Evolutionary conservation across 2,888 invertebrate genomes (phyloP), one percentile per base, ranked within the genome.

Genomic region (Odontocolon sp.): DNA sequence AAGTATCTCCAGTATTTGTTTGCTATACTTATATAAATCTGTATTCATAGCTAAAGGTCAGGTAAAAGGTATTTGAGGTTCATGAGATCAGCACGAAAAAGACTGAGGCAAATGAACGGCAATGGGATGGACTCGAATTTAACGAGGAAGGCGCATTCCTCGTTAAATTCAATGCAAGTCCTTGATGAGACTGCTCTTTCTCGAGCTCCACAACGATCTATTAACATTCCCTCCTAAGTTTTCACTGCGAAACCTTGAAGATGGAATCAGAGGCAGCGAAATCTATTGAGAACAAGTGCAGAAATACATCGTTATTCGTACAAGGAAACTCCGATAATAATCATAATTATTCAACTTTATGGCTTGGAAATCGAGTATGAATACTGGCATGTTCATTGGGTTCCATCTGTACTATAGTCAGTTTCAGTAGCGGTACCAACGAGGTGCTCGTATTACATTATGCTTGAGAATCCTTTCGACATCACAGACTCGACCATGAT

Each of bases 41-140:
- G 2, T 33, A 54, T 54, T 33, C 33, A 16, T 54, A 33, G 54
- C 18, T 54, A 33, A n/a, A n/a, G n/a, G n/a, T 18, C 54, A 16
- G 52, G 18, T 3, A 14, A 8, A 28, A 54, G 54, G 16, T 33
- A 33, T 26, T 36, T 50, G 26, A 38, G 36, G 50, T 16, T n/a
- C n/a, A 50, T 23, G 14, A 21, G 50, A 50, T 50, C 36, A 9
- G 26, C 26, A 26, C 36, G 16, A 50, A 38, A 50, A 50, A 36
- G 64, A 50, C 33, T 50, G 50, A 26, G 26, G 38, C 64, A 16
- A 50, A 26, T 64, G 64, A 64, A 38, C 47, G 50, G 23, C 63
- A 8, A n/a, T n/a, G n/a, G n/a, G n/a, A n/a, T n/a, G n/a, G n/a
- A n/a, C n/a, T 50, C 61, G 18, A 33, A 18, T 45, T 21, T 11